Evolutionary conservation across 2,888 invertebrate species (phyloP), one percentile per base, ranked within the genome.

Genomic region (Pteria penguin): DNA sequence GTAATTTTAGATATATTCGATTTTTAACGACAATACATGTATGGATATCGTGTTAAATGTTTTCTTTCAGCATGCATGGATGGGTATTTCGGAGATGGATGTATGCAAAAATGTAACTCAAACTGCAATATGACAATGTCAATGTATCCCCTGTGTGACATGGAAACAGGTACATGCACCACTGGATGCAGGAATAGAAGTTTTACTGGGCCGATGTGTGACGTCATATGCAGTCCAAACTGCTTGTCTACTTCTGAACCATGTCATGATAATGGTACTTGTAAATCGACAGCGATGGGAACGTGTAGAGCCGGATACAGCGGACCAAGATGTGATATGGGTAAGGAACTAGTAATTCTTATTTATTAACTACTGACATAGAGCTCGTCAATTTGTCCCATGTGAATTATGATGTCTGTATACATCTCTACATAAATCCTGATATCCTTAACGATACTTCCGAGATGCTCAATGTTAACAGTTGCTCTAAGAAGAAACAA

Each of bases 301-400:
- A 32, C 55, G 11, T 74, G 74, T 36, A 62, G 24, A 24, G 68
- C 74, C 62, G 74, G 74, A 36, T 68, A 27, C 8, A 33, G 52
- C 55, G 55, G 55, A 14, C 8, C 55, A 29, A 24, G 36, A 32
- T 62, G 71, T 54, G 45, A 71, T 26, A 31, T 54, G 22, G 31
- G 71, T 63, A 55, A 63, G 32, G 27, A 27, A 22, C n/a, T n/a
- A n/a, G n/a, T n/a, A n/a, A n/a, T n/a, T n/a, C n/a, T n/a, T n/a
- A n/a, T n/a, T n/a, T n/a, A n/a, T n/a, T n/a, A n/a, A n/a, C n/a
- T n/a, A n/a, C n/a, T n/a, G n/a, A n/a, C n/a, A n/a, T n/a, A n/a
- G n/a, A n/a, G n/a, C n/a, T n/a, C n/a, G n/a, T n/a, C n/a, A n/a
- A n/a, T n/a, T n/a, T n/a, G n/a, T n/a, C n/a, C n/a, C n/a, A n/a